Evolutionary conservation across 2,113 vertebrate species (phyloP).

Genomic region (Mormyrus lacerda): DNA sequence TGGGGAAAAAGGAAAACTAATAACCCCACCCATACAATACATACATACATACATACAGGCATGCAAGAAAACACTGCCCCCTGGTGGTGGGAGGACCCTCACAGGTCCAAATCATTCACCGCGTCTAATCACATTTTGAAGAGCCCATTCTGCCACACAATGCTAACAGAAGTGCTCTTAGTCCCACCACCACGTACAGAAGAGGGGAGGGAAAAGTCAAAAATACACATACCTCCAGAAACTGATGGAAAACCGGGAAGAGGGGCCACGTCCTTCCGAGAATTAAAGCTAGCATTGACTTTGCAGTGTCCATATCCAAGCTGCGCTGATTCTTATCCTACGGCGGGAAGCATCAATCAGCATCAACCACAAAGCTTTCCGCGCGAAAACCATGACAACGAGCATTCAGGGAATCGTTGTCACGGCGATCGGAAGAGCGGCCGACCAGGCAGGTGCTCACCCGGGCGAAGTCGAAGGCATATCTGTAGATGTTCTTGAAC

Average conservation of each 20-base stretch:
- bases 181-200: neutral
- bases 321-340: slow-evolving; percentile 93
- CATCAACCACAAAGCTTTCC: neutral
- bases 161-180: neutral
- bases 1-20: neutral
- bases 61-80: neutral
- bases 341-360: neutral
- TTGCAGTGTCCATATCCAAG: slow-evolving; percentile 92
- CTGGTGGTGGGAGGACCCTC: neutral
- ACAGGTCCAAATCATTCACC: neutral
- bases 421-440: neutral
- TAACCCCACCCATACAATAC: neutral
- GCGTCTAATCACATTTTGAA: neutral
- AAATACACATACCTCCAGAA: slow-evolving; percentile 76
- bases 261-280: slow-evolving; percentile 88
- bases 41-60: too few species aligned
- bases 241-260: slow-evolving; percentile 88
- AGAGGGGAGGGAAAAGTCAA: neutral
- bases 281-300: slow-evolving; percentile 87
- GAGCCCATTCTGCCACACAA: neutral
- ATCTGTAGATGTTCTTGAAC: slow-evolving; percentile 98
- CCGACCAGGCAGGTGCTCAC: slow-evolving; percentile 56
- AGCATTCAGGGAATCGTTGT: neutral
- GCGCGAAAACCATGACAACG: too few species aligned
- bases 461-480: slow-evolving; percentile 94